Conservation (phyloP, 2,888 invertebrate genomes). For the Parnassius glacialis region DNA sequence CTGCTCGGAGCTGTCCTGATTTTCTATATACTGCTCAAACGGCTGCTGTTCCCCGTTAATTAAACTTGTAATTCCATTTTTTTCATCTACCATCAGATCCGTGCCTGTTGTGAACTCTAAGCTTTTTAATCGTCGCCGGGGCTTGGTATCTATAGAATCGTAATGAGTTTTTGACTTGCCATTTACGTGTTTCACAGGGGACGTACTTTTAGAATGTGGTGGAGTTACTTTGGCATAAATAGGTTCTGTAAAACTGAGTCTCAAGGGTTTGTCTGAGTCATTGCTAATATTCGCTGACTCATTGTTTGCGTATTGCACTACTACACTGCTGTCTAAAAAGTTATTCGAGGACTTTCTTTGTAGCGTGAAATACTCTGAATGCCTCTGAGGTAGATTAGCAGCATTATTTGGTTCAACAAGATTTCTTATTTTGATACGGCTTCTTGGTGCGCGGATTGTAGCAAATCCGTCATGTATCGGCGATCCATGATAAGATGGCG, state of each 20-base stretch:
- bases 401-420: slow-evolving; percentile 68
- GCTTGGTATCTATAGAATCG: slow-evolving; percentile 76
- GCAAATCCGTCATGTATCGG: slow-evolving; percentile 93
- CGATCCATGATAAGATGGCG: slow-evolving; percentile 70
- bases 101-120: slow-evolving; percentile 61
- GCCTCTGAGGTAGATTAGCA: slow-evolving; percentile 71
- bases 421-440: slow-evolving; percentile 73
- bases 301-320: slow-evolving; percentile 63
- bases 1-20: slow-evolving; percentile 67
- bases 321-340: slow-evolving; percentile 66
- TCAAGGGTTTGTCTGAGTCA: slow-evolving; percentile 50
- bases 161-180: slow-evolving; percentile 66
- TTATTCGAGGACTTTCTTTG: slow-evolving; percentile 68
- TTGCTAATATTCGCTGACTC: slow-evolving; percentile 37
- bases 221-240: slow-evolving; percentile 75
- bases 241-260: slow-evolving; percentile 70
- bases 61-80: slow-evolving; percentile 55
- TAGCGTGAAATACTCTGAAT: slow-evolving; percentile 76
- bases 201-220: slow-evolving; percentile 61
- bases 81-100: slow-evolving; percentile 55
- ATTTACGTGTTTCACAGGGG: slow-evolving; percentile 60
- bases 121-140: slow-evolving; percentile 70
- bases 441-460: slow-evolving; percentile 86
- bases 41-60: slow-evolving; percentile 68
- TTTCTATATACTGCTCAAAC: slow-evolving; percentile 60